Conservation (phyloP, 1,140 invertebrate species). For the Drosophila sulfurigaster region DNA sequence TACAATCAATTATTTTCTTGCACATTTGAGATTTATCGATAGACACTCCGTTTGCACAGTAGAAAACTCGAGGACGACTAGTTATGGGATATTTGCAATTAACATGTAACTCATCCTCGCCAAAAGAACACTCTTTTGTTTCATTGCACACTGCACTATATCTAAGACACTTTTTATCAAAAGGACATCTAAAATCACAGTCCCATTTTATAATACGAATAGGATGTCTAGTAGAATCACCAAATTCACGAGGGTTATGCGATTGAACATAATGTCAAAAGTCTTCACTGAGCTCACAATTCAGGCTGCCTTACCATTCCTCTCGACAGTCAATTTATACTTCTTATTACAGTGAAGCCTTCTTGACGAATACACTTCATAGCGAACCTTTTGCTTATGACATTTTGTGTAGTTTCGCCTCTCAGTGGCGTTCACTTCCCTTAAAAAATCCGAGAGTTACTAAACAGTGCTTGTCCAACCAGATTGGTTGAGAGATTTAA, state of each 20-base stretch:
- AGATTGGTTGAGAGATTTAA: no score
- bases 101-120: conserved; percentile 24
- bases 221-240: no score
- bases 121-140: neutral
- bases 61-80: neutral
- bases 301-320: neutral
- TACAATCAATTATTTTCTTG: neutral
- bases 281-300: neutral
- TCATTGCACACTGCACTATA: neutral
- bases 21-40: neutral
- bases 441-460: no score
- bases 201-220: neutral
- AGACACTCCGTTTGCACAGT: conserved; percentile 18
- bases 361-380: no score
- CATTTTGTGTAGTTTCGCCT: no score
- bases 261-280: neutral
- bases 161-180: neutral
- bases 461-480: no score
- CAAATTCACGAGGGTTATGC: neutral
- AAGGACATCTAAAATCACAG: neutral
- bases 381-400: no score
- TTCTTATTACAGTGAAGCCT: neutral
- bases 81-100: conserved; percentile 9
- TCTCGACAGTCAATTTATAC: neutral
- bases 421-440: no score